phyloP scores from a whole-genome alignment of 2,888 invertebrate species.

The Dioctria linearis region DNA sequence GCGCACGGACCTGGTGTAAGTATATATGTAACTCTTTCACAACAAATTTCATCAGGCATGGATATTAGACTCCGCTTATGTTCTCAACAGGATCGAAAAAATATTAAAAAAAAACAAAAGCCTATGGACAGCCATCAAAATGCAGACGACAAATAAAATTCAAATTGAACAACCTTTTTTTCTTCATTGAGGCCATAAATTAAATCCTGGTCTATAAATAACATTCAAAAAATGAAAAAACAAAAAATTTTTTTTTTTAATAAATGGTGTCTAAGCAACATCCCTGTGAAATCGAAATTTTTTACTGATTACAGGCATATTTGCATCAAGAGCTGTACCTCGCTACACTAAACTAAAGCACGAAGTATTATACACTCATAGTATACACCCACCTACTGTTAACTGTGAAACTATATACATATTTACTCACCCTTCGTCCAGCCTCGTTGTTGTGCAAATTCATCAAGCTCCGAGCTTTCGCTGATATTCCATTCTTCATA shows the following conservation, averaged over 20 bases:
- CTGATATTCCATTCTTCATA: slow-evolving; percentile 63
- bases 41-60: too few relatives aligned
- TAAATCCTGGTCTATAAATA: slow-evolving; percentile 1
- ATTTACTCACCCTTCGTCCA: slow-evolving; percentile 87
- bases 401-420: too few relatives aligned
- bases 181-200: neutral
- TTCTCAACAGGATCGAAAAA: too few relatives aligned
- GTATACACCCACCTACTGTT: too few relatives aligned
- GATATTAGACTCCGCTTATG: too few relatives aligned
- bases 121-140: too few relatives aligned
- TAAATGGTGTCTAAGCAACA: neutral
- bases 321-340: neutral
- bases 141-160: neutral
- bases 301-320: slow-evolving; percentile 25
- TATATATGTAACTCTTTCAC: too few relatives aligned
- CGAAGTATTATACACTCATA: neutral
- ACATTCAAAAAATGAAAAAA: neutral
- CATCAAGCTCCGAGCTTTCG: slow-evolving; percentile 87
- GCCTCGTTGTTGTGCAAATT: slow-evolving; percentile 99
- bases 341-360: neutral
- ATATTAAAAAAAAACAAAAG: too few relatives aligned
- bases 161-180: neutral
- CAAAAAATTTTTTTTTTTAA: neutral
- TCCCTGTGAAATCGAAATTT: slow-evolving; percentile 46
- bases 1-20: too few relatives aligned